Conservation (phyloP, 2,888 invertebrate genomes). For the Trissolcus japonicus region DNA sequence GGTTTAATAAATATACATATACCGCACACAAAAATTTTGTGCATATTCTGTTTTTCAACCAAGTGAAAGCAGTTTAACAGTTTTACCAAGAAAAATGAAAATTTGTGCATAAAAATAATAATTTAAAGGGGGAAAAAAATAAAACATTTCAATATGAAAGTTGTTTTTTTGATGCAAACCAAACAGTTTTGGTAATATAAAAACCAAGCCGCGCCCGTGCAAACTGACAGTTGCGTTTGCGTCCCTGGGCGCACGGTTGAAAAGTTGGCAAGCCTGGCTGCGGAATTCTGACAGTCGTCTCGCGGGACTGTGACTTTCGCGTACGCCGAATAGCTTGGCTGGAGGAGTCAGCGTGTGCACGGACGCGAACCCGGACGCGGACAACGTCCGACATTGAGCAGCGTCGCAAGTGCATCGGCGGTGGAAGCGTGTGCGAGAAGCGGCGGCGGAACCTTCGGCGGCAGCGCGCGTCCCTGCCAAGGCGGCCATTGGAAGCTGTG, state of each 20-base stretch:
- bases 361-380: neutral
- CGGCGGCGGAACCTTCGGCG: neutral
- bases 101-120: too few relatives aligned
- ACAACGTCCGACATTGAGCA: neutral
- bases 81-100: too few relatives aligned
- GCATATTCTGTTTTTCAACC: too few relatives aligned
- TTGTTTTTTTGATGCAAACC: too few relatives aligned
- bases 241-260: conserved; percentile 6
- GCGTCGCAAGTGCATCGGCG: neutral
- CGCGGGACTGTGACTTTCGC: conserved; percentile 25
- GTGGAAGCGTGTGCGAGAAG: neutral
- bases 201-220: neutral
- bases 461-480: conserved; percentile 3
- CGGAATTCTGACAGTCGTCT: conserved; percentile 31
- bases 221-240: neutral
- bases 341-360: conserved; percentile 2
- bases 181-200: too few relatives aligned
- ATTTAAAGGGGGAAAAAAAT: too few relatives aligned
- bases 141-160: too few relatives aligned
- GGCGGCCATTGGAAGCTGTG: conserved; percentile 4
- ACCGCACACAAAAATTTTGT: too few relatives aligned
- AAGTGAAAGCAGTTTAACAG: too few relatives aligned
- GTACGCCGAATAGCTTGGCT: conserved; percentile 1
- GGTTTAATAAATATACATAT: too few relatives aligned
- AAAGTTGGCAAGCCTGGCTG: conserved; percentile 28